Evolutionary conservation across 2,888 invertebrate species (phyloP).

Genomic region (Plutella xylostella): DNA sequence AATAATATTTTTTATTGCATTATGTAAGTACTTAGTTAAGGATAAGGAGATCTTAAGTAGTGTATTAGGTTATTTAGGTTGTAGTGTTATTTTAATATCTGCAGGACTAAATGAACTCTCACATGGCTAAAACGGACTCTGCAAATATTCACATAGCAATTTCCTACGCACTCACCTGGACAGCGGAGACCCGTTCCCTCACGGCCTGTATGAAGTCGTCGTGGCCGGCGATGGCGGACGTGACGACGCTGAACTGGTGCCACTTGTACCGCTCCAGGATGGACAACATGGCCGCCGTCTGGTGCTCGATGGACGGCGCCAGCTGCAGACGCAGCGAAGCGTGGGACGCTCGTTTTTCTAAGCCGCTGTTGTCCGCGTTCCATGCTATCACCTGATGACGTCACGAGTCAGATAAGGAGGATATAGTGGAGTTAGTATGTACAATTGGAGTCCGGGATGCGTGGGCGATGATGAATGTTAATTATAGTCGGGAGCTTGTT

Average conservation of each 20-base stretch:
- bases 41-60: no score
- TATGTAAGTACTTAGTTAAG: no score
- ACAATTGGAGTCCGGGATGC: no score
- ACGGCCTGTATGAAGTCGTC: slow-evolving; percentile 96
- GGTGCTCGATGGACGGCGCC: slow-evolving; percentile 96
- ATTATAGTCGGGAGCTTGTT: no score
- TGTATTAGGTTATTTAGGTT: no score
- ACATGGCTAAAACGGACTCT: neutral
- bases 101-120: neutral
- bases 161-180: slow-evolving; percentile 70
- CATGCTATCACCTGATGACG: slow-evolving; percentile 87
- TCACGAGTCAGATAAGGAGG: no score
- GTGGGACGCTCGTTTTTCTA: slow-evolving; percentile 83
- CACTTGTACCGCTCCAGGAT: slow-evolving; percentile 96
- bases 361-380: slow-evolving; percentile 97
- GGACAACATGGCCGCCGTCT: slow-evolving; percentile 95
- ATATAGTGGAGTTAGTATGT: no score
- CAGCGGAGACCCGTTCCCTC: slow-evolving; percentile 85
- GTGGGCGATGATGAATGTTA: no score
- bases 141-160: neutral
- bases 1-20: no score
- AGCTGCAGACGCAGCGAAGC: slow-evolving; percentile 92
- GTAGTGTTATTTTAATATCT: no score
- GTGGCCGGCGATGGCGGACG: slow-evolving; percentile 93
- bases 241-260: slow-evolving; percentile 95